Percentiles rank a stretch among this genome's conserved stretches.
Evolutionary conservation across 2,888 invertebrate genomes (phyloP).

Genomic region (Corbicula japonica): DNA sequence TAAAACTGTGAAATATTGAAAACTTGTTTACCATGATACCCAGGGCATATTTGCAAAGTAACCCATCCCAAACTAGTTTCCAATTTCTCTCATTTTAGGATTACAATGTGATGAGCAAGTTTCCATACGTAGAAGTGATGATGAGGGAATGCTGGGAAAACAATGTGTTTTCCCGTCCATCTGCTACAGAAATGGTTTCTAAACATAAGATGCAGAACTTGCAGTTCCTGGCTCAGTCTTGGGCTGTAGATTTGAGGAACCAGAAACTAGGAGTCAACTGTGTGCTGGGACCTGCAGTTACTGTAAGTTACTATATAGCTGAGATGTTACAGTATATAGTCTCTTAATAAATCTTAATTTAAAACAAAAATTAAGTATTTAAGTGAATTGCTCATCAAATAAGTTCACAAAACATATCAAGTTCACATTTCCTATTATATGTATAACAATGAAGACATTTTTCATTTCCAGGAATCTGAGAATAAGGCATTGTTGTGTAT

Average conservation of each 20-base stretch:
- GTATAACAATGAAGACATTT: not conserved
- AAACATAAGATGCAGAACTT: slow-evolving; percentile 64
- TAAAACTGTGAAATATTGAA: no score
- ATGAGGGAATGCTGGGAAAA: slow-evolving; percentile 78
- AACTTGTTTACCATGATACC: no score
- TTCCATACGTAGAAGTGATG: slow-evolving; percentile 76
- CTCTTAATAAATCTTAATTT: no score
- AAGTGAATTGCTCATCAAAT: no score
- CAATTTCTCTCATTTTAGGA: slow-evolving; percentile 70
- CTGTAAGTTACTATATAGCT: no score
- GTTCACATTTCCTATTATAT: no score
- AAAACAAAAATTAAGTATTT: no score
- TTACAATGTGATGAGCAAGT: slow-evolving; percentile 72
- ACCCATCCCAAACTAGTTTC: no score
- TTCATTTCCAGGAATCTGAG: slow-evolving; percentile 36
- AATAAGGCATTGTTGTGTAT: slow-evolving; percentile 70
- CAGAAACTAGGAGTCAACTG: slow-evolving; percentile 13
- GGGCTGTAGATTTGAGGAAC: slow-evolving; percentile 28
- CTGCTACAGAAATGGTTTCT: slow-evolving; percentile 68
- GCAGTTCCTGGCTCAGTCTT: slow-evolving; percentile 74
- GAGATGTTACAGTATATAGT: no score
- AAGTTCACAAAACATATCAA: no score
- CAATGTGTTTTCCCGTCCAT: slow-evolving; percentile 70
- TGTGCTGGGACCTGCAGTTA: slow-evolving; percentile 52
- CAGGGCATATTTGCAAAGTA: no score